Conservation (phyloP, 2,888 invertebrate genomes). For the Polymixis flavicincta region DNA sequence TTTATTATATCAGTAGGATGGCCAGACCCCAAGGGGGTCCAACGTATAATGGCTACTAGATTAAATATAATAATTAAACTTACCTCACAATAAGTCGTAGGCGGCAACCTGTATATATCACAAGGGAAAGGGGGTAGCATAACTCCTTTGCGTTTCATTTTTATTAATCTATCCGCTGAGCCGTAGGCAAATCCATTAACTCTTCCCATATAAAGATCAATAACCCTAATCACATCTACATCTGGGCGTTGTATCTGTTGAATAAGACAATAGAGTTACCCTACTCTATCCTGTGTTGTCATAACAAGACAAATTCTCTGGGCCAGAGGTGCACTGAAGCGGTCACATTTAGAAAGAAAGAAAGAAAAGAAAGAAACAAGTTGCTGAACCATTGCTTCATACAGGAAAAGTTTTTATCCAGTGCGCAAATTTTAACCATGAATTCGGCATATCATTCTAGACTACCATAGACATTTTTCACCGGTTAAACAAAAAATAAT, state of each 20-base stretch:
- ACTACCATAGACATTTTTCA: no score
- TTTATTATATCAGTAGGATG: neutral
- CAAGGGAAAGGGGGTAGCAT: constrained; percentile 89
- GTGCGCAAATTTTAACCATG: no score
- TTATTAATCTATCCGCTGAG: constrained; percentile 84
- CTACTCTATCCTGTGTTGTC: neutral
- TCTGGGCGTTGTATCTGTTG: constrained; percentile 78
- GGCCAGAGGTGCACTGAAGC: neutral
- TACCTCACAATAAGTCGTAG: constrained; percentile 85
- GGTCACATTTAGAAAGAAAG: no score
- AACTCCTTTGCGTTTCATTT: constrained; percentile 88
- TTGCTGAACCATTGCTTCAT: no score
- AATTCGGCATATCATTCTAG: no score
- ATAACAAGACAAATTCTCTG: neutral
- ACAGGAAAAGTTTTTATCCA: no score
- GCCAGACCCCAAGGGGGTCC: neutral
- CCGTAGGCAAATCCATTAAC: constrained; percentile 90
- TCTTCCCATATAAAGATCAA: constrained; percentile 88
- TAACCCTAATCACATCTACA: constrained; percentile 79
- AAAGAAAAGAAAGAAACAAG: no score
- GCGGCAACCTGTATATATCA: constrained; percentile 88
- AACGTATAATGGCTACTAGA: neutral
- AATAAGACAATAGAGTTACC: neutral
- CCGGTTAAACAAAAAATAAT: no score
- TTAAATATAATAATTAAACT: neutral